Evolutionary conservation across 2,888 invertebrate species (phyloP), one percentile per base, ranked within the genome.

Genomic region (Neuroscelio doddi): DNA sequence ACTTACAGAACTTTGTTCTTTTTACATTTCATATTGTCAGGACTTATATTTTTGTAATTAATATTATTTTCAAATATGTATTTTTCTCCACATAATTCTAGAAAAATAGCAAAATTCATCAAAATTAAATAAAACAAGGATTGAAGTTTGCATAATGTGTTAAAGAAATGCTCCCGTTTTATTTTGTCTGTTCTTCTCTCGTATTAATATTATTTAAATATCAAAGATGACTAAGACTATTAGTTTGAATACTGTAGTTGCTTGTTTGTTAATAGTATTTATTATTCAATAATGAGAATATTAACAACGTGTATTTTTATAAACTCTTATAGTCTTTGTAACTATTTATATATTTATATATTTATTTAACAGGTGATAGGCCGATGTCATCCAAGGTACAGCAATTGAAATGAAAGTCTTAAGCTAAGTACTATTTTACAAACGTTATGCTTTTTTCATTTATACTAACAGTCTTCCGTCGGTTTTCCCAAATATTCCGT

Each of bases 271-370:
- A n/a, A n/a, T 41, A n/a, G 8, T 17, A 3, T 17, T 14, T 36
- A 9, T 41, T 41, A 21, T 10, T 41, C 16, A 21, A 7, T 41
- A 41, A 41, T 21, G 26, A 41, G 41, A 41, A 41, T 41, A 41
- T 41, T 26, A 41, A 41, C 38, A 38, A 38, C 41, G 26, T 41
- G 17, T 12, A 16, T 41, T 26, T 41, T 39, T 24, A 51, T 59
- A 59, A 39, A 61, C 49, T 53, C 53, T 52, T 27, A 10, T 55
- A 55, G 61, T 36, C 50, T 29, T 55, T 34, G 32, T 34, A 62
- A 62, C 62, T 44, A 15, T 47, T 52, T 29, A 51, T 57, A 39
- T 34, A 64, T 41, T 10, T 14, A 10, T 58, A 51, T 64, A 65
- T 26, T 24, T 41, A 29, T 44, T 45, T 12, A 61, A 61, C 61